These are phyloP conservation scores for Lycocorax pyrrhopterus DNA, from an alignment of 2,113 vertebrate species.

Conservation along the genomic window DNA sequence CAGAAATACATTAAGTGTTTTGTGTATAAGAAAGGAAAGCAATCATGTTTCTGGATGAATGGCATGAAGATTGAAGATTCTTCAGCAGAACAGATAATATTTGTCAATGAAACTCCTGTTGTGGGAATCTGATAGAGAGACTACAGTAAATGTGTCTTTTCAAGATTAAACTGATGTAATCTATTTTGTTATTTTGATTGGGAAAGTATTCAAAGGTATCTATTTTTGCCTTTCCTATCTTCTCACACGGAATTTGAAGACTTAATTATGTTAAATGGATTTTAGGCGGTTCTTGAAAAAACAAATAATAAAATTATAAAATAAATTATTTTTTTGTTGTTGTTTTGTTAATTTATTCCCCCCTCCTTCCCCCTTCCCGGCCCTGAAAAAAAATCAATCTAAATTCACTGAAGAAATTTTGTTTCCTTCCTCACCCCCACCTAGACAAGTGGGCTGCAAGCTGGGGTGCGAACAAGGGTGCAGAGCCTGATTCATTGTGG, in stretches of 20 bases:
- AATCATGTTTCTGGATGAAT: neutral
- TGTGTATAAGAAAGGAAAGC: neutral
- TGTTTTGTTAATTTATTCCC: neutral
- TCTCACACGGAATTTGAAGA: neutral
- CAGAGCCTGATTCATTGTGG: neutral
- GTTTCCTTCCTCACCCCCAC: accelerated
- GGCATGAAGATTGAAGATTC: neutral
- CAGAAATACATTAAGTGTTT: neutral
- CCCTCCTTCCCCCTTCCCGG: accelerated
- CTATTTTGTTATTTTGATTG: neutral
- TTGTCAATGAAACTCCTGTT: neutral
- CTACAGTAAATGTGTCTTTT: neutral
- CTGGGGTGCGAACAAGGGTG: accelerated
- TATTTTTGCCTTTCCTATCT: neutral
- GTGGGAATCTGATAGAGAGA: neutral
- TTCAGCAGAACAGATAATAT: neutral
- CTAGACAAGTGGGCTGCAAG: neutral
- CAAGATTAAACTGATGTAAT: neutral
- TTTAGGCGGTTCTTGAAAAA: neutral
- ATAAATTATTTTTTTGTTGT: neutral
- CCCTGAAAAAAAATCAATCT: neutral
- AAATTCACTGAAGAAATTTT: neutral
- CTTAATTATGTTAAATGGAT: neutral
- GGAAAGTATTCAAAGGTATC: neutral
- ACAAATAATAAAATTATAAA: neutral